Conservation (phyloP, 2,888 invertebrate genomes). For the Nysson spinosus region DNA sequence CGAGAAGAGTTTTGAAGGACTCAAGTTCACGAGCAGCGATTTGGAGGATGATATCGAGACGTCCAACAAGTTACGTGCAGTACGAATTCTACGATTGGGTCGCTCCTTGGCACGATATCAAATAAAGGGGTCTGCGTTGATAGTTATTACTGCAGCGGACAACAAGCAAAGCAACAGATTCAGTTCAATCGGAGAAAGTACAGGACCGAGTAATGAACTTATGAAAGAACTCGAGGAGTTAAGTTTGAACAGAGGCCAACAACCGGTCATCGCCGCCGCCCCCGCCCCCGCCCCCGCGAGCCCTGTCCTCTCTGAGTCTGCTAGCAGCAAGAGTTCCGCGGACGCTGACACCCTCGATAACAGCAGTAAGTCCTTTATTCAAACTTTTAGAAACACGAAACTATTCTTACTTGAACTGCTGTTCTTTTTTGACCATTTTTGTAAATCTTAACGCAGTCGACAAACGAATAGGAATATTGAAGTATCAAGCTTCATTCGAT, state of each 20-base stretch:
- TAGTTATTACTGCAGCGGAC: constrained; percentile 64
- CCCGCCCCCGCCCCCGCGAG: constrained; percentile 73
- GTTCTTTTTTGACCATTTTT: no score
- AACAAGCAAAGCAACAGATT: constrained; percentile 67
- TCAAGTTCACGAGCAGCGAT: constrained; percentile 79
- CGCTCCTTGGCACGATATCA: constrained; percentile 78
- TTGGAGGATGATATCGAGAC: constrained; percentile 74
- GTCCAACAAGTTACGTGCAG: constrained; percentile 78
- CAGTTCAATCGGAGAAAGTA: constrained; percentile 76
- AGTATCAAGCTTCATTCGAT: constrained; percentile 85
- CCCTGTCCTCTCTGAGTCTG: constrained; percentile 73
- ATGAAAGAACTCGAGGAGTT: constrained; percentile 80
- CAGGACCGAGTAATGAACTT: constrained; percentile 78
- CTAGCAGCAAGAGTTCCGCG: constrained; percentile 72
- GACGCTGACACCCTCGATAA: constrained; percentile 69
- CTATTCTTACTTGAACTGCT: no score
- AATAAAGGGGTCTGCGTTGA: constrained; percentile 73
- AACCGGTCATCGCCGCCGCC: constrained; percentile 59
- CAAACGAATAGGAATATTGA: constrained; percentile 80
- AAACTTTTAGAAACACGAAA: no score
- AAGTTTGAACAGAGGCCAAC: constrained; percentile 74
- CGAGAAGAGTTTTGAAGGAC: constrained; percentile 80
- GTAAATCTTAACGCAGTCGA: no score
- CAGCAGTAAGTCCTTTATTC: no score
- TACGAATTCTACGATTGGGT: constrained; percentile 79